Conservation (phyloP, 2,888 invertebrate genomes). For the Amphimallon solstitiale region DNA sequence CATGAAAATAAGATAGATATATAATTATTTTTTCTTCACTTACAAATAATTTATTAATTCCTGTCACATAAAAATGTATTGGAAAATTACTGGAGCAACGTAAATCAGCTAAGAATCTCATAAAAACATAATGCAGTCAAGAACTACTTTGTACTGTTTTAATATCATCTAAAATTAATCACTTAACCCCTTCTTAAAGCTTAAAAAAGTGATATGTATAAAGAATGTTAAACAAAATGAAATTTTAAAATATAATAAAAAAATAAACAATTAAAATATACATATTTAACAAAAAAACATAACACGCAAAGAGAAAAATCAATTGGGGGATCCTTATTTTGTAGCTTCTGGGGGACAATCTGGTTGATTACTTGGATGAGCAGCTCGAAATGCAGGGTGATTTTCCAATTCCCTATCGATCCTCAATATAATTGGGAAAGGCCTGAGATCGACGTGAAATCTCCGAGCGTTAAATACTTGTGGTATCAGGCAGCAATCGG, state of each 20-base stretch:
- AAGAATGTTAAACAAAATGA: conserved; percentile 20
- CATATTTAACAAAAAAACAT: conserved; percentile 9
- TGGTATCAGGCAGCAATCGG: conserved; percentile 94
- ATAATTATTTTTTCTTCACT: too few relatives aligned
- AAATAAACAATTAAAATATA: neutral
- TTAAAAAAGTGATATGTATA: conserved; percentile 29
- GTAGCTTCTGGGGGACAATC: conserved; percentile 93
- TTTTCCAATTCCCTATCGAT: conserved; percentile 87
- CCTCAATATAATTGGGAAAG: conserved; percentile 88
- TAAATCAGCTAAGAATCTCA: neutral
- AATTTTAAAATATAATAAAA: conserved; percentile 9
- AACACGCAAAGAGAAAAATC: neutral
- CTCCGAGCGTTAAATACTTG: conserved; percentile 95
- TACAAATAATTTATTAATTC: too few relatives aligned
- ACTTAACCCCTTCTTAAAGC: conserved; percentile 17
- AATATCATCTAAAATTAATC: conserved; percentile 12
- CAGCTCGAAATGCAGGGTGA: conserved; percentile 90
- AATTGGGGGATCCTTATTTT: conserved; percentile 66
- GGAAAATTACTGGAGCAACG: neutral
- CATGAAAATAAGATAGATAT: too few relatives aligned
- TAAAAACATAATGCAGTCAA: conserved; percentile 19
- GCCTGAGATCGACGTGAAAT: conserved; percentile 91
- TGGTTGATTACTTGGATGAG: conserved; percentile 92
- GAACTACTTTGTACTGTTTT: conserved; percentile 23
- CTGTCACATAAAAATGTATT: too few relatives aligned